A percentile compares a stretch with the other conserved stretches of the same genome.
phyloP scores from a whole-genome alignment of 1,140 invertebrate genomes.

The Aphelenchoides avenae region DNA sequence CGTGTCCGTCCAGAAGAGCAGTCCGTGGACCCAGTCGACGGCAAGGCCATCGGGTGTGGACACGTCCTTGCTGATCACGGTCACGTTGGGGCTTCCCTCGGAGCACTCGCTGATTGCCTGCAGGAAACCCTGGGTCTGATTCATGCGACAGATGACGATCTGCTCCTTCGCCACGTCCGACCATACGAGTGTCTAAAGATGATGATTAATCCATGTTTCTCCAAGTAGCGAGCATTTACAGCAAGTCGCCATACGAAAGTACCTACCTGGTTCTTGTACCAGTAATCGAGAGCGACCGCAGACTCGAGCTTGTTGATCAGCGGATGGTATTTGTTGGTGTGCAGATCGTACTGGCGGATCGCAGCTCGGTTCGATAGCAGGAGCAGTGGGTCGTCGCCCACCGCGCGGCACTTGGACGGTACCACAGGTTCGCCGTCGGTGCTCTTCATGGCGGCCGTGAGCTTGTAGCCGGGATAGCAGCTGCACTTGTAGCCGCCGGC shows the following conservation, averaged over 20 bases:
- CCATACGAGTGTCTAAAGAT: conserved; percentile 81
- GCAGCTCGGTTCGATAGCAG: conserved; percentile 54
- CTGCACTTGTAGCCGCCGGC: conserved; percentile 72
- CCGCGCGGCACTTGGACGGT: conserved; percentile 48
- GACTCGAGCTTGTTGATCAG: conserved; percentile 52
- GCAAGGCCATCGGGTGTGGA: conserved; percentile 86
- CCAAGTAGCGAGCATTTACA: background rate
- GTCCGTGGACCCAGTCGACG: conserved; percentile 92
- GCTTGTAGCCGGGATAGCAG: conserved; percentile 76
- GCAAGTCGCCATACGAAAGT: conserved; percentile 10
- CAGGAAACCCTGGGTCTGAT: conserved; percentile 5
- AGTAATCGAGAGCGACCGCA: conserved; percentile 58
- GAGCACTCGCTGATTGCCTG: conserved; percentile 34
- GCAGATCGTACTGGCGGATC: conserved; percentile 52
- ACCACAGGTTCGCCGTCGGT: conserved; percentile 2
- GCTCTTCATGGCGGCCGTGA: conserved; percentile 68
- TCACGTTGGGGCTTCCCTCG: conserved; percentile 66
- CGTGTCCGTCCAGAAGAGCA: conserved; percentile 93
- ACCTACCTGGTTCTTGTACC: conserved; percentile 40
- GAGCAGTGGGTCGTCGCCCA: conserved; percentile 51
- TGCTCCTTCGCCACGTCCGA: conserved; percentile 81
- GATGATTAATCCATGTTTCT: conserved; percentile 12
- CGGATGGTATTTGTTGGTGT: conserved; percentile 51
- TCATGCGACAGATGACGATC: conserved; percentile 69
- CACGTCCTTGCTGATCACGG: conserved; percentile 75